Base-by-base conservation (phyloP, 2,888 invertebrate genomes). In the Hemistola chrysoprasaria region DNA sequence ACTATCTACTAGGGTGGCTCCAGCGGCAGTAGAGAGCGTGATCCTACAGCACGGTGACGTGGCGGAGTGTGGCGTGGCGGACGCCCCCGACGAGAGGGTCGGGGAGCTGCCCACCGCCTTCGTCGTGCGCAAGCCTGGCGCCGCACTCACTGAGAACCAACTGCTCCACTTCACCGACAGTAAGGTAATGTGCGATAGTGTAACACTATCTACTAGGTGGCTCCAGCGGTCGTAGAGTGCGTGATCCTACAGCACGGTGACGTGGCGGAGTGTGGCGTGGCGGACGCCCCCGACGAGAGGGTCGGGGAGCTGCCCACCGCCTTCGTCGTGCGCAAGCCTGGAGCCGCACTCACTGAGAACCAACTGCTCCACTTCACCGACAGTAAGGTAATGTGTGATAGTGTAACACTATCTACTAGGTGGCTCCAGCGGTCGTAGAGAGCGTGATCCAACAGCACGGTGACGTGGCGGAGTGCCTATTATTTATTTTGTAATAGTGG, bases 151-250 rank as follows among this genome's bases (percentile, higher is more conserved):
- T 0, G 90, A 90, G 48, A 66, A 87, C 7, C 92, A 93, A 11
- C 74, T 94, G 7, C 62, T 89, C 0, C 77, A 91, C 42, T 92
- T 89, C 63, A 86, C 92, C 0, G 79, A 85, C 0, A 77, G 92
- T 90, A 35, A 66, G 46, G 81, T 97, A 32, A 43, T 47, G n/a
- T n/a, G n/a, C n/a, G n/a, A n/a, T n/a, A n/a, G n/a, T n/a, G n/a
- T n/a, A n/a, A n/a, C n/a, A n/a, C n/a, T n/a, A n/a, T n/a, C n/a
- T n/a, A n/a, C n/a, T n/a, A 92, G 91, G 92, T 92, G 10, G 92
- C 96, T 0, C 96, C 96, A 2, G 95, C 96, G 0, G 95, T 95
- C 71, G 82, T 97, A 25, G 97, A 97, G 79, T 92, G 91, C 24
- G 68, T 96, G 27, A 70, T 97, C 7, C 78, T 95, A 22, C 91